Percentiles rank a stretch among this genome's conserved stretches.
phyloP scores from a whole-genome alignment of 2,797 vertebrate species.

The Phalanger gymnotis region DNA sequence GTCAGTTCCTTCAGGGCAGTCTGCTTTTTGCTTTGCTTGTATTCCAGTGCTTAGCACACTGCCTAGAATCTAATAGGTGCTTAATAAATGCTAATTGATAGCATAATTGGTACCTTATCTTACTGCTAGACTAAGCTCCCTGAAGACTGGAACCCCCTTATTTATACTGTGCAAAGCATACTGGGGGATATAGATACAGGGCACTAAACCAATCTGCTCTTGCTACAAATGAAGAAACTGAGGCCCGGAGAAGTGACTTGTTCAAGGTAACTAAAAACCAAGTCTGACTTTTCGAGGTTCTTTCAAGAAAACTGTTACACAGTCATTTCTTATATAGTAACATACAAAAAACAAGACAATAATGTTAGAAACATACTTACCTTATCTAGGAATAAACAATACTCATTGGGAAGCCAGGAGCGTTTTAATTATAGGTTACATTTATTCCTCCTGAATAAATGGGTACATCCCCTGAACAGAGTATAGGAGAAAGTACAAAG shows the following conservation, averaged over 20 bases:
- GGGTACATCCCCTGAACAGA: no score
- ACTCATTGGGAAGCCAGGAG: no score
- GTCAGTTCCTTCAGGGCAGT: neutral
- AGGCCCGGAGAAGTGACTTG: neutral
- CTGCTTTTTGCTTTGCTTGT: neutral
- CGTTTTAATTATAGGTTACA: no score
- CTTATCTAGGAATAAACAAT: no score
- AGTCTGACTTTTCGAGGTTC: neutral
- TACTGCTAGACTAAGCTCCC: neutral
- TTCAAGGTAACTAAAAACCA: neutral
- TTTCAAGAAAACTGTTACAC: neutral
- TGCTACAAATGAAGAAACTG: slow-evolving; percentile 1
- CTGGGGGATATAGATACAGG: neutral
- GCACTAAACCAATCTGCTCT: neutral
- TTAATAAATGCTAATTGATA: neutral
- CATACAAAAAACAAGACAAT: neutral
- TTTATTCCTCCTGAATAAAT: no score
- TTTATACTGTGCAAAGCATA: neutral
- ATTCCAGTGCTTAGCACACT: neutral
- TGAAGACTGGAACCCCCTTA: neutral
- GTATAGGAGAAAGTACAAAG: no score
- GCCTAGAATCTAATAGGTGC: neutral
- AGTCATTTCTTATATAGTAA: neutral
- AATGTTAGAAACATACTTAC: no score
- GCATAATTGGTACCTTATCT: neutral